Percentiles rank a stretch among this genome's conserved stretches.
Conservation (phyloP, 2,888 invertebrate genomes). For the Torymus auratus region DNA sequence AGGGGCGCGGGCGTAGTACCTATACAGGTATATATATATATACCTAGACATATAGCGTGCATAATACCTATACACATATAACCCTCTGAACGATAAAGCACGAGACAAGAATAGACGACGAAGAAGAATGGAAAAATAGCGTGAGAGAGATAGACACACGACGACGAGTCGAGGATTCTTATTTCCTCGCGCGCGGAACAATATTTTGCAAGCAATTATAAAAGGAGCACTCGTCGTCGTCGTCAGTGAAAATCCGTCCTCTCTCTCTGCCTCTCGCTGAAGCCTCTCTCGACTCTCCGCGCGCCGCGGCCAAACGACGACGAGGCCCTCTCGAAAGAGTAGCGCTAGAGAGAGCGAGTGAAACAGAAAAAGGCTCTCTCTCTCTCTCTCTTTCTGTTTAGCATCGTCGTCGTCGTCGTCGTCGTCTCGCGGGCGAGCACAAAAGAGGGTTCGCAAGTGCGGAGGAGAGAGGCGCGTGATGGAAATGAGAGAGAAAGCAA, state of each 20-base stretch:
- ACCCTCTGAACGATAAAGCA: background rate
- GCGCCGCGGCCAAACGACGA: background rate
- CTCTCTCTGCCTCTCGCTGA: background rate
- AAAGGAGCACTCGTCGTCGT: slow-evolving; percentile 19
- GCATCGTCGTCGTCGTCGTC: background rate
- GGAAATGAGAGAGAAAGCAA: slow-evolving; percentile 28
- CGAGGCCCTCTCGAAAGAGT: background rate
- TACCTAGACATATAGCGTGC: too few relatives aligned
- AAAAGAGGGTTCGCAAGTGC: slow-evolving; percentile 13
- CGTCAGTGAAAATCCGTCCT: slow-evolving; percentile 9
- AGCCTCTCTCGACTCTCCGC: slow-evolving; percentile 6
- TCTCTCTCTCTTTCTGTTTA: too few relatives aligned
- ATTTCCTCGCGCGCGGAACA: slow-evolving; percentile 37
- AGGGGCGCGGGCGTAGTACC: too few relatives aligned
- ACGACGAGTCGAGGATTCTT: slow-evolving; percentile 25
- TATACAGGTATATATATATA: too few relatives aligned
- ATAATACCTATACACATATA: background rate
- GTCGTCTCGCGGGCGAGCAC: background rate
- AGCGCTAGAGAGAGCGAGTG: too few relatives aligned
- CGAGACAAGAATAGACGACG: background rate
- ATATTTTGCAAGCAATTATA: slow-evolving; percentile 48
- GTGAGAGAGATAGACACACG: background rate
- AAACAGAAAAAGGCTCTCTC: too few relatives aligned
- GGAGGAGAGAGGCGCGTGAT: background rate
- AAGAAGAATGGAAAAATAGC: slow-evolving; percentile 23